phyloP scores from a whole-genome alignment of 1,140 invertebrate species.

The Camponotus floridanus region DNA sequence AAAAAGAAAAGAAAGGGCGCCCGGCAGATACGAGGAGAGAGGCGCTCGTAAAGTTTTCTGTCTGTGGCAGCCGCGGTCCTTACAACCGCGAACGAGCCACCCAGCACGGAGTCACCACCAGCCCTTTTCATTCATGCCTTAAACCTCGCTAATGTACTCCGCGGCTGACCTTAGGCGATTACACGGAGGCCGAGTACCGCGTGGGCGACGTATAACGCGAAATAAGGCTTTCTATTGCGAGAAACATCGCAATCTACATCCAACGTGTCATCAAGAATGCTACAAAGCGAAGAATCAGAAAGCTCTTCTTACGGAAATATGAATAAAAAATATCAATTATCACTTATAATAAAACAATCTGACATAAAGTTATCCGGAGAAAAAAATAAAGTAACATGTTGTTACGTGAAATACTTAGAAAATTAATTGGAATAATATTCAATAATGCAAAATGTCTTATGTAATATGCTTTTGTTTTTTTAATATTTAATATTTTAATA shows the following conservation, averaged over 20 bases:
- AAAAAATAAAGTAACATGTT: neutral
- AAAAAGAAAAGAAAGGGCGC: conserved; percentile 62
- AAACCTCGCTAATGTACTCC: conserved; percentile 79
- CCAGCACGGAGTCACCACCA: conserved; percentile 71
- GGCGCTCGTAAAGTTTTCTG: conserved; percentile 84
- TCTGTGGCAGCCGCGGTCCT: conserved; percentile 81
- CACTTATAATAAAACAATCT: no score
- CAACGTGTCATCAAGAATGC: neutral
- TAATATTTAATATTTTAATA: neutral
- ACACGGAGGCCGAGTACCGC: conserved; percentile 57
- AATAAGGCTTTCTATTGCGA: conserved; percentile 41
- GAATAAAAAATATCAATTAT: neutral
- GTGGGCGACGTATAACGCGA: conserved; percentile 32
- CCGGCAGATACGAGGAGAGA: conserved; percentile 64
- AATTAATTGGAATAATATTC: neutral
- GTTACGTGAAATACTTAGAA: neutral
- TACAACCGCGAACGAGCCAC: conserved; percentile 82
- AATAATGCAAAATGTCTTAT: neutral
- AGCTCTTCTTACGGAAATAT: neutral
- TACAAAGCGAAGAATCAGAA: neutral
- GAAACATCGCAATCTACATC: neutral
- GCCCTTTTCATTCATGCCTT: conserved; percentile 81
- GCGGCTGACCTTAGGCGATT: conserved; percentile 67
- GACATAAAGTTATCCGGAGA: neutral
- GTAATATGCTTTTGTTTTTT: neutral